Evolutionary conservation across 2,113 vertebrate genomes (phyloP).

Genomic region (Mirza zaza): DNA sequence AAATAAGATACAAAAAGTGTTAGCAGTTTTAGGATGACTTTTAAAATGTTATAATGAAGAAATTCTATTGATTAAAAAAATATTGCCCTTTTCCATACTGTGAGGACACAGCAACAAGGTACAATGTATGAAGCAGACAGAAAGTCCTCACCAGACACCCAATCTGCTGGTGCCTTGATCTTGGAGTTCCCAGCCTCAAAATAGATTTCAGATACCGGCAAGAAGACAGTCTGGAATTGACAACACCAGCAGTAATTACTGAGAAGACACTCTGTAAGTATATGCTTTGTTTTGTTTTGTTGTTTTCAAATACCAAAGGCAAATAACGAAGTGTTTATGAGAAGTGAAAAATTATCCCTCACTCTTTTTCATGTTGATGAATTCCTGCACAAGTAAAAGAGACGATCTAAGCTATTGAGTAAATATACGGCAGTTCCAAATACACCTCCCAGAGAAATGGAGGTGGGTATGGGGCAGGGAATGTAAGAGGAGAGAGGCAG

Average conservation of each 20-base stretch:
- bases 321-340: slow-evolving; percentile 70
- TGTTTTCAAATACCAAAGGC: slow-evolving; percentile 66
- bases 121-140: too few relatives aligned
- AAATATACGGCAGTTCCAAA: slow-evolving; percentile 11
- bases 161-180: too few relatives aligned
- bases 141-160: too few relatives aligned
- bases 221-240: slow-evolving; percentile 45
- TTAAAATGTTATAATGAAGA: neutral
- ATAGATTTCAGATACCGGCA: slow-evolving; percentile 40
- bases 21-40: neutral
- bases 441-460: neutral
- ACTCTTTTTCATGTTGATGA: slow-evolving; percentile 36
- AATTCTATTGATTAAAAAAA: neutral
- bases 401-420: neutral
- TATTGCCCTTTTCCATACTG: too few relatives aligned
- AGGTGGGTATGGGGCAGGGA: neutral
- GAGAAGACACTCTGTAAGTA: slow-evolving; percentile 46
- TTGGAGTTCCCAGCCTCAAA: too few relatives aligned
- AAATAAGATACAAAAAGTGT: neutral
- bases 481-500: too few relatives aligned
- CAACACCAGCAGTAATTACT: slow-evolving; percentile 48
- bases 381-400: slow-evolving; percentile 42
- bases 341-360: slow-evolving; percentile 34
- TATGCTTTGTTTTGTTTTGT: slow-evolving; percentile 54
- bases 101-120: too few relatives aligned